Evolutionary conservation across 2,888 invertebrate genomes (phyloP), one percentile per base, ranked within the genome.

Genomic region (Nomada ruficornis): DNA sequence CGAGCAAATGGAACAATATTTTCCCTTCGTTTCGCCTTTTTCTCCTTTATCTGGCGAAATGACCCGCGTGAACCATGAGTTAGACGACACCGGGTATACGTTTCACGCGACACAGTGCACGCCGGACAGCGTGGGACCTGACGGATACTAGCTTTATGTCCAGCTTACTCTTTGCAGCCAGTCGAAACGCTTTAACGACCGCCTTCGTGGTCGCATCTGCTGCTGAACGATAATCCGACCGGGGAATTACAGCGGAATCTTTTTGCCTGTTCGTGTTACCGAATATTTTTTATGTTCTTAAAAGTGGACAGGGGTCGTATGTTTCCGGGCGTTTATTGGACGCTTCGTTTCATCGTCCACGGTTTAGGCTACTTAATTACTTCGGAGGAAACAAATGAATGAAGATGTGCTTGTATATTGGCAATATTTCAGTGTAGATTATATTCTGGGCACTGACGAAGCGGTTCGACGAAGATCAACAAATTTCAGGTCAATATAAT

Each of bases 1-100:
- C 85, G 85, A 73, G 36, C 78, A 83, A 82, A 83, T 78, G 82
- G 82, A 82, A 82, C 83, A 64, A 83, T 84, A 79, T 84, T 84
- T 84, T 80, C 44, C 83, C 83, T 74, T 71, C 73, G 73, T 73
- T 76, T 70, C 76, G 44, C 52, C 65, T 26, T 57, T 55, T 59
- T 13, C 55, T 54, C 65, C 44, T 67, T 70, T 68, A 65, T 44
- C 78, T 50, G 74, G 78, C 75, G 81, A 86, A 84, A 86, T 86
- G 77, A 83, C 80, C 72, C 74, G 75, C 81, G 86, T 83, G 89
- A 91, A 85, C 85, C 88, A 88, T 82, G 86, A 85, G 86, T 86
- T 86, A 86, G 84, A 77, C 88, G 90, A 88, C 85, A 74, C 79
- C 54, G 67, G 50, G 63, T 79, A 77, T 73, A 83, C 60, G 70